phyloP scores from a whole-genome alignment of 2,888 invertebrate species.

The Lasiommata megera region DNA sequence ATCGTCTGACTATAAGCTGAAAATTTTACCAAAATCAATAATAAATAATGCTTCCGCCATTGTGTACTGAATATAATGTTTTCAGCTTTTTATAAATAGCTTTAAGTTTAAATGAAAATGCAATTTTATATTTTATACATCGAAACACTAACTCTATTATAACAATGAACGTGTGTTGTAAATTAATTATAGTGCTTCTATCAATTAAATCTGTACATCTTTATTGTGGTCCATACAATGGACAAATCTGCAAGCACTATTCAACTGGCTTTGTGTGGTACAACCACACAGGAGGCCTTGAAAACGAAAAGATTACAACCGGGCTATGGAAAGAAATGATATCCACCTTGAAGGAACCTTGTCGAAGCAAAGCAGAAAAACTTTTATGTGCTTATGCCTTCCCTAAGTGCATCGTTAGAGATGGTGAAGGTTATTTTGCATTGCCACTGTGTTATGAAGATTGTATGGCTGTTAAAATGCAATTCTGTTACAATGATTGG shows the following conservation, averaged over 20 bases:
- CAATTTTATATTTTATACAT: slow-evolving; percentile 51
- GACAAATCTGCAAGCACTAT: slow-evolving; percentile 88
- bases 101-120: slow-evolving; percentile 43
- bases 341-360: slow-evolving; percentile 88
- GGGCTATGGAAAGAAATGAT: slow-evolving; percentile 94
- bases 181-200: slow-evolving; percentile 61
- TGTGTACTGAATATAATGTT: slow-evolving; percentile 54
- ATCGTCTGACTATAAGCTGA: slow-evolving; percentile 30
- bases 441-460: slow-evolving; percentile 95
- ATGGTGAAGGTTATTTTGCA: slow-evolving; percentile 83
- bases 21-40: slow-evolving; percentile 66
- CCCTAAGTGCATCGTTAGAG: slow-evolving; percentile 89
- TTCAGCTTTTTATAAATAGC: slow-evolving; percentile 43
- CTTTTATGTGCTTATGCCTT: slow-evolving; percentile 96
- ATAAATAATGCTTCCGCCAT: slow-evolving; percentile 71
- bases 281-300: slow-evolving; percentile 86
- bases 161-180: slow-evolving; percentile 61
- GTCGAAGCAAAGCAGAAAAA: slow-evolving; percentile 93
- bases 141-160: slow-evolving; percentile 52
- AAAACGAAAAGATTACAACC: slow-evolving; percentile 92
- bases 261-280: slow-evolving; percentile 89
- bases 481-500: slow-evolving; percentile 97
- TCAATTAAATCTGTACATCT: slow-evolving; percentile 79
- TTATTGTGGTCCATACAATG: slow-evolving; percentile 93
- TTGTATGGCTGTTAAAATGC: slow-evolving; percentile 93